These are phyloP conservation scores for Petrocephalus microphthalmus DNA, from an alignment of 2,113 vertebrate genomes.

Conservation along the genomic window DNA sequence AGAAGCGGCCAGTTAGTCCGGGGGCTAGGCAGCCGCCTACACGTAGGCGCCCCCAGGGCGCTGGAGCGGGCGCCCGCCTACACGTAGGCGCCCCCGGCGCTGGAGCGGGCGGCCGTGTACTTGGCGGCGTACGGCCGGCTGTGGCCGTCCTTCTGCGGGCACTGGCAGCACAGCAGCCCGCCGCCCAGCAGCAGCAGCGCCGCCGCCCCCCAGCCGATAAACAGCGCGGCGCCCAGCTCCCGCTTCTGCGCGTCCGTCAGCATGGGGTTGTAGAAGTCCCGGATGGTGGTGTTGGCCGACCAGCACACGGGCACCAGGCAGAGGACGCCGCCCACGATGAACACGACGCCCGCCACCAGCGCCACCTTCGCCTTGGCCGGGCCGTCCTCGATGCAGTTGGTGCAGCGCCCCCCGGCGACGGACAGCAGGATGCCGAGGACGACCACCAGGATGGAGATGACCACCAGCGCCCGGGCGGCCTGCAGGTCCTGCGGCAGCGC, in stretches of 20 bases:
- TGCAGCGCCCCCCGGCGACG: constrained; percentile 84
- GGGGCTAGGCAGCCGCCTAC: constrained; percentile 29
- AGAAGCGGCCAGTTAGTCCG: neutral
- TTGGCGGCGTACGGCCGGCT: constrained; percentile 51
- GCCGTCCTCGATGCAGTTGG: constrained; percentile 78
- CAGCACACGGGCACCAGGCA: constrained; percentile 69
- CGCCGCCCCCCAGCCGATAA: constrained; percentile 79
- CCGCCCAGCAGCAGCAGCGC: constrained; percentile 72
- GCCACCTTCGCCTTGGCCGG: constrained; percentile 52
- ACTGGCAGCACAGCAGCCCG: constrained; percentile 77
- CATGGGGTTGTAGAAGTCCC: constrained; percentile 74
- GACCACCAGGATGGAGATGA: constrained; percentile 75
- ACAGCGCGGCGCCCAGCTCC: constrained; percentile 74
- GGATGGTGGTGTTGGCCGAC: constrained; percentile 77
- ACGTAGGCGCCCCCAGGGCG: constrained; percentile 53
- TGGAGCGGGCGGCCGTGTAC: constrained; percentile 43
- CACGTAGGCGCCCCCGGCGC: constrained; percentile 51
- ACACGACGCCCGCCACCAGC: constrained; percentile 52
- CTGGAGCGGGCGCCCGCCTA: constrained; percentile 36
- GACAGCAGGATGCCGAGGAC: constrained; percentile 67
- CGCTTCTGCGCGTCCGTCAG: constrained; percentile 39
- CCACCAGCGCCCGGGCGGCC: constrained; percentile 77
- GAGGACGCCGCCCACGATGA: constrained; percentile 51
- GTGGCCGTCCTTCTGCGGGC: constrained; percentile 59
- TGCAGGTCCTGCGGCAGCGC: constrained; percentile 71